Conservation (phyloP, 2,113 vertebrate species). For the Plotosus lineatus region DNA sequence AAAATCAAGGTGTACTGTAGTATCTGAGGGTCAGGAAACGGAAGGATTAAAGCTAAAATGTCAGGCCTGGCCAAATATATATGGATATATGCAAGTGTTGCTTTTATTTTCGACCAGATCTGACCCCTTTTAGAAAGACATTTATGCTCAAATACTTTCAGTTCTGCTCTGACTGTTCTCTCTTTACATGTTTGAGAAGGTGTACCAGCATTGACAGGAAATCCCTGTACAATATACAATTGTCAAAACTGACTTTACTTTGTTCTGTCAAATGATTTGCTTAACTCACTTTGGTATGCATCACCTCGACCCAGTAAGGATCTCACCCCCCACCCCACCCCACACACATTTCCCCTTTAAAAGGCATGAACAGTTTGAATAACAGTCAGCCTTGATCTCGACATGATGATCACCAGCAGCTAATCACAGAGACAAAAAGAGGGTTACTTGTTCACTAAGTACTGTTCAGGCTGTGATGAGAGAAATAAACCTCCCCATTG, state of each 20-base stretch:
- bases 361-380: not conserved
- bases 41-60: not conserved
- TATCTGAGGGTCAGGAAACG: not conserved
- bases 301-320: not conserved
- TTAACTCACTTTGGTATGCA: not conserved
- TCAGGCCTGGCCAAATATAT: not conserved
- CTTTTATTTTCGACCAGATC: not conserved
- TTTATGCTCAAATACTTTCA: not conserved
- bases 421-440: not conserved
- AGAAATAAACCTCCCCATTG: constrained; percentile 6
- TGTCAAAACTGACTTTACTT: not conserved
- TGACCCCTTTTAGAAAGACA: not conserved
- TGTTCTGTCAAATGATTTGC: not conserved
- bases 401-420: not conserved
- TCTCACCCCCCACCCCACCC: too few relatives aligned
- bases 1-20: not conserved
- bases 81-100: not conserved
- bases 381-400: constrained; percentile 9
- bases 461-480: not conserved
- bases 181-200: not conserved
- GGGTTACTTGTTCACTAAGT: not conserved
- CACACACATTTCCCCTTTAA: not conserved
- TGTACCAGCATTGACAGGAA: not conserved
- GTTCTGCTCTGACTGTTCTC: not conserved
- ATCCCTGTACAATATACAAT: not conserved